Percentiles rank a stretch among this genome's conserved stretches.
phyloP scores from a whole-genome alignment of 2,113 vertebrate species.

The Bujurquina vittata region DNA sequence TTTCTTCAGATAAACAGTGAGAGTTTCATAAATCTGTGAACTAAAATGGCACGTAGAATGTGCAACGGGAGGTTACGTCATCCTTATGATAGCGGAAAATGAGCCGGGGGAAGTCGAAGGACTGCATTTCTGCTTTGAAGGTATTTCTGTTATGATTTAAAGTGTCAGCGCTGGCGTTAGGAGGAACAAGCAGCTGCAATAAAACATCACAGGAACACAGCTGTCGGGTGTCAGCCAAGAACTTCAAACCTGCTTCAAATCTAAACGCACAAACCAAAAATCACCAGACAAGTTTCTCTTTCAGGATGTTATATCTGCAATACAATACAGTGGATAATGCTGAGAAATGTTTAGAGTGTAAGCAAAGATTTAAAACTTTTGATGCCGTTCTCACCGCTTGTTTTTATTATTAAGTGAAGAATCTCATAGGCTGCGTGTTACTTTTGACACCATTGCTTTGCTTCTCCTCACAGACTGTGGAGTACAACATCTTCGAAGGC shows the following conservation, averaged over 20 bases:
- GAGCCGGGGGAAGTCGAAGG: constrained; percentile 4
- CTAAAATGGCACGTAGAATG: background rate
- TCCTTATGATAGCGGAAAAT: background rate
- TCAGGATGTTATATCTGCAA: background rate
- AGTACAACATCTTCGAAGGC: constrained; percentile 99
- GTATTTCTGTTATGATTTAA: constrained; percentile 15
- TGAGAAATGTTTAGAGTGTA: background rate
- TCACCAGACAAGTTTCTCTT: background rate
- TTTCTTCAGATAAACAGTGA: constrained; percentile 11
- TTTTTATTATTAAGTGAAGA: background rate
- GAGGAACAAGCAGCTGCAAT: constrained; percentile 12
- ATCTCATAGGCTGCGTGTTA: background rate
- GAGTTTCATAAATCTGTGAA: constrained; percentile 21
- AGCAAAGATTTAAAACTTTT: background rate
- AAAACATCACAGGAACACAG: constrained; percentile 7
- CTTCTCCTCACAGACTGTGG: constrained; percentile 82
- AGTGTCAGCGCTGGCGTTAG: background rate
- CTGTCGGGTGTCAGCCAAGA: background rate
- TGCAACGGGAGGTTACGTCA: constrained; percentile 24
- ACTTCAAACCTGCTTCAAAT: background rate
- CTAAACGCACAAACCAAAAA: constrained; percentile 3
- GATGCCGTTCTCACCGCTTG: too few relatives aligned
- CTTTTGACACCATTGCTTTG: background rate
- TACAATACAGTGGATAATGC: background rate
- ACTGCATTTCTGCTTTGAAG: constrained; percentile 28